phyloP scores from a whole-genome alignment of 2,113 vertebrate genomes.

The Delphinus delphis region DNA sequence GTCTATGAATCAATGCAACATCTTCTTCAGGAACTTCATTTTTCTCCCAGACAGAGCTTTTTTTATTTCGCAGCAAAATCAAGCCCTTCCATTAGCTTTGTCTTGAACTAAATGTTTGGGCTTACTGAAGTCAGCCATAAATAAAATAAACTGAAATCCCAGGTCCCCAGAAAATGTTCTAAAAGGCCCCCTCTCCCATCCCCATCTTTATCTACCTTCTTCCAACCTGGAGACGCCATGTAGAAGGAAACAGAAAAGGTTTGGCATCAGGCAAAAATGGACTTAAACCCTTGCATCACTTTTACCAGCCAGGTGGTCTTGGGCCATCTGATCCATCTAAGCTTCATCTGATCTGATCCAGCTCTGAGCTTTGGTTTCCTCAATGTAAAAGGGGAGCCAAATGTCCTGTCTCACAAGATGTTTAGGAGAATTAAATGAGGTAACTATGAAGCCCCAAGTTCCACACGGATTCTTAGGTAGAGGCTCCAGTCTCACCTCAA shows the following conservation, averaged over 20 bases:
- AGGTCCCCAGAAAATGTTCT: background rate
- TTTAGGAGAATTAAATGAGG: background rate
- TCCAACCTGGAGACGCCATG: background rate
- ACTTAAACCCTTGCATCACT: background rate
- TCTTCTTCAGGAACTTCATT: background rate
- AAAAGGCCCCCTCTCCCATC: background rate
- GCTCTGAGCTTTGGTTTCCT: background rate
- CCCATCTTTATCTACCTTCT: background rate
- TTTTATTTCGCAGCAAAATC: background rate
- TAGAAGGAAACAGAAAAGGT: background rate
- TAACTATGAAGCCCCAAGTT: background rate
- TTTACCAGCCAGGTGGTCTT: background rate
- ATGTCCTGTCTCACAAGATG: background rate
- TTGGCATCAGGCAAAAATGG: background rate
- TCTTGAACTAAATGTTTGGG: background rate
- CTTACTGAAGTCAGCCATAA: background rate
- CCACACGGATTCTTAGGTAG: background rate
- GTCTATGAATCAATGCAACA: background rate
- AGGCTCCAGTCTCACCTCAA: too few relatives aligned
- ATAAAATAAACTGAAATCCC: background rate
- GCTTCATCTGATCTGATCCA: background rate
- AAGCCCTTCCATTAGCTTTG: background rate
- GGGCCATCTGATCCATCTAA: too few relatives aligned
- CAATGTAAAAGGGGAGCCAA: background rate
- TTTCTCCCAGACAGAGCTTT: background rate